Evolutionary conservation across 2,113 vertebrate genomes (phyloP).

Genomic region (Phodopus roborovskii): DNA sequence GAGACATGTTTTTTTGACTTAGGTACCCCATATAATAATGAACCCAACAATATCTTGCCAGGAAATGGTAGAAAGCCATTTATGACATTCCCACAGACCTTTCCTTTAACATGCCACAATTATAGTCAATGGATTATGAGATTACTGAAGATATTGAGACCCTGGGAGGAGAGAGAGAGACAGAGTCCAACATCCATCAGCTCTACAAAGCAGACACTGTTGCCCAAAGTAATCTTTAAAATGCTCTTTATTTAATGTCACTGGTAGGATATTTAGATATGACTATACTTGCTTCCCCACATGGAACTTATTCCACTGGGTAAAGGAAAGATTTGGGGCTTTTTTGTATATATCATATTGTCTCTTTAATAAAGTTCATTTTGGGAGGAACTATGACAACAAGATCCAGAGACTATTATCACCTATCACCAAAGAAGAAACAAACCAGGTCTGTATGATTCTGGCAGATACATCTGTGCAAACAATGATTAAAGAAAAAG

Average conservation of each 20-base stretch:
- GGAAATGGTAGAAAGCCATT: background rate
- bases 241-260: background rate
- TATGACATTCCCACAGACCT: background rate
- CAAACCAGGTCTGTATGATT: background rate
- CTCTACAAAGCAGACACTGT: background rate
- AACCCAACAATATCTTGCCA: background rate
- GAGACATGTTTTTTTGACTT: background rate
- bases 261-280: background rate
- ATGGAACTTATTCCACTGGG: background rate
- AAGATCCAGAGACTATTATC: background rate
- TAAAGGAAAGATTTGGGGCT: background rate
- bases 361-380: background rate
- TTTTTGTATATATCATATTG: background rate
- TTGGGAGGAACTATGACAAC: background rate
- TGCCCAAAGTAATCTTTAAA: background rate
- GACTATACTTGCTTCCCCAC: background rate
- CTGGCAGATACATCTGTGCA: background rate
- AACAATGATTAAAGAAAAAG: background rate
- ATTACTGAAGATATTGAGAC: background rate
- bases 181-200: background rate
- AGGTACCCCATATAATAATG: background rate
- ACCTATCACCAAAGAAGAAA: background rate
- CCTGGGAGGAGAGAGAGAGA: background rate
- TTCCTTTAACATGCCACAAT: background rate
- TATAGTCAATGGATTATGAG: background rate